Evolutionary conservation across 2,888 invertebrate species (phyloP).

Genomic region (Alcis repandata): DNA sequence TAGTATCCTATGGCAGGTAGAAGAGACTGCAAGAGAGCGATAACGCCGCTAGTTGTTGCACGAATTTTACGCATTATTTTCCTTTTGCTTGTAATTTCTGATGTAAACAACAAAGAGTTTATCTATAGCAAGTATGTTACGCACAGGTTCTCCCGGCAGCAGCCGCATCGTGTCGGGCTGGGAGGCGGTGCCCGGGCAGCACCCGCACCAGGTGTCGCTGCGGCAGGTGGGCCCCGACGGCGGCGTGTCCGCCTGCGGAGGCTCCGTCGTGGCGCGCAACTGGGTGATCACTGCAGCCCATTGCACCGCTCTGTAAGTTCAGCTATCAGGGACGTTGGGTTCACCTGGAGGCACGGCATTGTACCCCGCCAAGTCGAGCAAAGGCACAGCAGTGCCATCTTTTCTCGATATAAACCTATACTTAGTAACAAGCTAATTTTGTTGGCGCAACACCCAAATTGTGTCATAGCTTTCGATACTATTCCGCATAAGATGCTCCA

Average conservation of each 20-base stretch:
- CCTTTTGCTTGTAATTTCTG: too few relatives aligned
- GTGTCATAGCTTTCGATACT: too few relatives aligned
- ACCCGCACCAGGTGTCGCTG: slow-evolving; percentile 71
- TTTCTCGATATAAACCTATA: neutral
- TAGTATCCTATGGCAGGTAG: too few relatives aligned
- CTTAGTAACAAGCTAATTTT: too few relatives aligned
- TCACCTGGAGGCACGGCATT: neutral
- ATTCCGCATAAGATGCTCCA: too few relatives aligned
- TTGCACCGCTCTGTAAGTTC: slow-evolving; percentile 72
- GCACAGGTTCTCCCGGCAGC: slow-evolving; percentile 14
- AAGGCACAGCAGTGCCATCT: neutral
- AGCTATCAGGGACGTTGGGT: too few relatives aligned
- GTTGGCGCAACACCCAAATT: too few relatives aligned
- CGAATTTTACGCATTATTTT: too few relatives aligned
- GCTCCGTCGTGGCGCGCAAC: slow-evolving; percentile 65
- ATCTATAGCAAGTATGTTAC: neutral
- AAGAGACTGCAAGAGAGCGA: too few relatives aligned
- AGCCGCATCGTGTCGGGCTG: slow-evolving; percentile 76
- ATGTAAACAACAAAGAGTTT: neutral
- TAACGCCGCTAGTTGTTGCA: too few relatives aligned
- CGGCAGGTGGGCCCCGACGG: slow-evolving; percentile 64
- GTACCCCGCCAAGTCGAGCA: too few relatives aligned
- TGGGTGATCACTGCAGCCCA: slow-evolving; percentile 77
- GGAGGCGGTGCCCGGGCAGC: slow-evolving; percentile 71
- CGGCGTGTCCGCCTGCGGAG: slow-evolving; percentile 67